Evolutionary conservation across 2,888 invertebrate species (phyloP).

Genomic region (Pheosia gnoma): DNA sequence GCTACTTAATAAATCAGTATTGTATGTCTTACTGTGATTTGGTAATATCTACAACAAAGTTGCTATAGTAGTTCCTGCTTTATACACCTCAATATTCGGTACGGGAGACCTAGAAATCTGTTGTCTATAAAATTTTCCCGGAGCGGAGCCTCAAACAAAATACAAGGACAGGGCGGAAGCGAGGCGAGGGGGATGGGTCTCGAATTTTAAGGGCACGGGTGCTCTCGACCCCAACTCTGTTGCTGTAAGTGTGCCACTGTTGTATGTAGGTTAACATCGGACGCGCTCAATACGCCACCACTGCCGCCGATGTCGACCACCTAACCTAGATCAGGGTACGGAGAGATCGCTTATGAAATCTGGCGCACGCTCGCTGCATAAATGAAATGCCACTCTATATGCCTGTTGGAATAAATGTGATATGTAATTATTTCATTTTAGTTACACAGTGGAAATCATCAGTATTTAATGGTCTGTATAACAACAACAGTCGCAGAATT

Average conservation of each 20-base stretch:
- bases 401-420: constrained; percentile 58
- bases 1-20: too few relatives aligned
- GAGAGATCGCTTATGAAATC: constrained; percentile 84
- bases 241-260: constrained; percentile 71
- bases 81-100: constrained; percentile 29
- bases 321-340: constrained; percentile 84
- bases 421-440: constrained; percentile 34
- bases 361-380: constrained; percentile 78
- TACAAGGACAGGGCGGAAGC: constrained; percentile 54
- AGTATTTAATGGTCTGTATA: constrained; percentile 5
- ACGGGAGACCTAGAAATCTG: constrained; percentile 48
- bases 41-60: too few relatives aligned
- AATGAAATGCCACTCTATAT: constrained; percentile 71
- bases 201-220: constrained; percentile 74
- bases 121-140: constrained; percentile 61
- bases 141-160: constrained; percentile 48
- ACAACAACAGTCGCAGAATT: background rate
- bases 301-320: constrained; percentile 78
- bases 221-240: constrained; percentile 73
- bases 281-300: constrained; percentile 81
- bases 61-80: constrained; percentile 10
- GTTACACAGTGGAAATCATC: constrained; percentile 5
- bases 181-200: constrained; percentile 63
- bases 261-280: constrained; percentile 81
- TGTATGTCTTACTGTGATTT: too few relatives aligned